A percentile compares a stretch with the other conserved stretches of the same genome.
Evolutionary conservation across 2,113 vertebrate genomes (phyloP).

Genomic region (Trogon surrucura): DNA sequence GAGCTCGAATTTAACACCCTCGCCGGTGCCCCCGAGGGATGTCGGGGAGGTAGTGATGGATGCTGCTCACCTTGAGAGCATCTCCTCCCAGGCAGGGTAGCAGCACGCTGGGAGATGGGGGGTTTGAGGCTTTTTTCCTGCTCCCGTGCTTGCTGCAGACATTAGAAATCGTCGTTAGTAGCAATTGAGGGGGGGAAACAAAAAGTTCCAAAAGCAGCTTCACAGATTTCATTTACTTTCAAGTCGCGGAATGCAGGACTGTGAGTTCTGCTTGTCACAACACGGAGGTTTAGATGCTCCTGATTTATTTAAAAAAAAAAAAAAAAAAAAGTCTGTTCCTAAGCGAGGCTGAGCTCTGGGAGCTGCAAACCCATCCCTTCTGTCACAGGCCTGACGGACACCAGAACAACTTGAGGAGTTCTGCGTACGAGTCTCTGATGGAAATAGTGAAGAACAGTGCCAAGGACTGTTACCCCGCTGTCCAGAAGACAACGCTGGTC

Average conservation of each 20-base stretch:
- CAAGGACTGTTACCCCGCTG: constrained; percentile 97
- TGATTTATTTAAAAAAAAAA: background rate
- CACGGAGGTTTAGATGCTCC: background rate
- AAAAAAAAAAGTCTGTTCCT: background rate
- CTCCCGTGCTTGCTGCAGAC: background rate
- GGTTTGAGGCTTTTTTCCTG: background rate
- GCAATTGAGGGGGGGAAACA: background rate
- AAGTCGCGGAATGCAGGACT: background rate
- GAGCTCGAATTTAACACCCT: background rate
- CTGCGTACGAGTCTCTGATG: constrained; percentile 97
- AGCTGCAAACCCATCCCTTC: background rate
- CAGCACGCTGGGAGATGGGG: background rate
- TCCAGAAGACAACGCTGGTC: constrained; percentile 97
- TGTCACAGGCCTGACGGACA: constrained; percentile 91
- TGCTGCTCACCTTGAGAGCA: background rate
- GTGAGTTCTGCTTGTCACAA: background rate
- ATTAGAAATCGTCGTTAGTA: background rate
- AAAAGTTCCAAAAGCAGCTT: background rate
- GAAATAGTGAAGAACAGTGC: constrained; percentile 99
- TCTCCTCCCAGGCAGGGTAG: background rate
- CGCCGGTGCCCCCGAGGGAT: background rate
- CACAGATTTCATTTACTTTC: background rate
- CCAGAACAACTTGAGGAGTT: constrained; percentile 97
- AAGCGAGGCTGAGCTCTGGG: background rate
- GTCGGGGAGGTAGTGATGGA: no score